Evolutionary conservation across 2,888 invertebrate species (phyloP).

Genomic region (Lampropteryx suffumata): DNA sequence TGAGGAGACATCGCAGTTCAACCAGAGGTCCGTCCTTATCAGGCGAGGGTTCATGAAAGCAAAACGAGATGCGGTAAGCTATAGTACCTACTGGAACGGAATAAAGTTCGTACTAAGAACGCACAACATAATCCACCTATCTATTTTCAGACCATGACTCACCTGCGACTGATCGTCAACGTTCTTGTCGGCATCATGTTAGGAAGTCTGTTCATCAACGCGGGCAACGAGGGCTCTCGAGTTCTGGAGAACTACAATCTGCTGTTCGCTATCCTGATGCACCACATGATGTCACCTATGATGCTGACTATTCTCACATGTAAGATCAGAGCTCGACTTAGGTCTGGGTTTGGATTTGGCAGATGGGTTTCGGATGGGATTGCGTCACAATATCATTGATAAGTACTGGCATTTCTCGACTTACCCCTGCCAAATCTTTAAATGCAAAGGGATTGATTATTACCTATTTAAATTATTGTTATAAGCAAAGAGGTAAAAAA

Average conservation of each 20-base stretch:
- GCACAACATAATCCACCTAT: not conserved
- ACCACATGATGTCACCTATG: constrained; percentile 96
- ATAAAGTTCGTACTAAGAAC: too few relatives aligned
- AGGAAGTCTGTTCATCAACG: constrained; percentile 88
- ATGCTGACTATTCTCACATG: constrained; percentile 94
- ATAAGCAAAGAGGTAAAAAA: too few relatives aligned
- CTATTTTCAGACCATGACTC: constrained; percentile 87
- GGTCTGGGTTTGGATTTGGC: too few relatives aligned
- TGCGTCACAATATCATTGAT: too few relatives aligned
- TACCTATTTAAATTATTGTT: too few relatives aligned
- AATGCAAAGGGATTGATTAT: not conserved
- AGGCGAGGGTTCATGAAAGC: constrained; percentile 88
- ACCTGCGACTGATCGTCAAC: constrained; percentile 89
- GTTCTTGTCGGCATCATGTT: constrained; percentile 89
- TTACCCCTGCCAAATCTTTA: too few relatives aligned
- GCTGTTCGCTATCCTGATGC: constrained; percentile 95
- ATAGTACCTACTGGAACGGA: too few relatives aligned
- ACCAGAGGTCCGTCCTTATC: constrained; percentile 88
- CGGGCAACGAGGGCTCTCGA: constrained; percentile 89
- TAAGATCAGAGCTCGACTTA: too few relatives aligned
- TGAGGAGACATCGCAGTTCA: constrained; percentile 87
- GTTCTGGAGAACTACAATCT: constrained; percentile 93
- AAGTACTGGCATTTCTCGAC: too few relatives aligned
- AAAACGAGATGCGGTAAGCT: constrained; percentile 86
- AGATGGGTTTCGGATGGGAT: too few relatives aligned